Conservation (phyloP, 37 sponge, comb jelly and placozoan genomes). For the Axinella damicornis region DNA sequence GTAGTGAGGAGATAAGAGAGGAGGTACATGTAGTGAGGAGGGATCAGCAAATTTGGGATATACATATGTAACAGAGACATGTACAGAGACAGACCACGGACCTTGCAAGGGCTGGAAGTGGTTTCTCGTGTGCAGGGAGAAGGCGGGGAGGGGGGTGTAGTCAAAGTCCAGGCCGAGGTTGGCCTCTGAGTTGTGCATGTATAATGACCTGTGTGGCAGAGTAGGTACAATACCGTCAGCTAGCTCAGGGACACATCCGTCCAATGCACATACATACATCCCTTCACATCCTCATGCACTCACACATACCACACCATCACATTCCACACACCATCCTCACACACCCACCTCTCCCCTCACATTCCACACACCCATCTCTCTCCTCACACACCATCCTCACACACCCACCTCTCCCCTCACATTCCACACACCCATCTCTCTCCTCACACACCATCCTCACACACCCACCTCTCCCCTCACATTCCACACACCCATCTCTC, state of each 20-base stretch:
- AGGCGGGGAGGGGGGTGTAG: conserved; percentile 35
- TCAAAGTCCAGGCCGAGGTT: conserved; percentile 15
- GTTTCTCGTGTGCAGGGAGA: conserved; percentile 13
- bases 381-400: not conserved
- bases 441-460: not conserved
- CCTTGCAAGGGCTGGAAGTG: not conserved
- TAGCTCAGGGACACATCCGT: no score
- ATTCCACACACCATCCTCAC: not conserved
- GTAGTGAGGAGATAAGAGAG: not conserved
- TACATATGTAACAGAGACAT: no score
- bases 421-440: not conserved
- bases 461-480: not conserved
- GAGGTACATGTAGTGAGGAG: no score
- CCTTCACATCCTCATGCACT: no score
- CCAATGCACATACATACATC: no score
- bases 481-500: not conserved
- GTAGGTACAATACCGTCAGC: no score
- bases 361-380: not conserved
- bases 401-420: no score
- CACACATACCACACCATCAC: not conserved
- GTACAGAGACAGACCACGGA: not conserved
- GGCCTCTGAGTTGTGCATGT: conserved; percentile 28
- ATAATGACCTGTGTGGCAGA: conserved; percentile 5
- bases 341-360: not conserved
- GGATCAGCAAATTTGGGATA: no score